Base-by-base conservation (phyloP, 2,113 vertebrate genomes). In the Trinectes maculatus region DNA sequence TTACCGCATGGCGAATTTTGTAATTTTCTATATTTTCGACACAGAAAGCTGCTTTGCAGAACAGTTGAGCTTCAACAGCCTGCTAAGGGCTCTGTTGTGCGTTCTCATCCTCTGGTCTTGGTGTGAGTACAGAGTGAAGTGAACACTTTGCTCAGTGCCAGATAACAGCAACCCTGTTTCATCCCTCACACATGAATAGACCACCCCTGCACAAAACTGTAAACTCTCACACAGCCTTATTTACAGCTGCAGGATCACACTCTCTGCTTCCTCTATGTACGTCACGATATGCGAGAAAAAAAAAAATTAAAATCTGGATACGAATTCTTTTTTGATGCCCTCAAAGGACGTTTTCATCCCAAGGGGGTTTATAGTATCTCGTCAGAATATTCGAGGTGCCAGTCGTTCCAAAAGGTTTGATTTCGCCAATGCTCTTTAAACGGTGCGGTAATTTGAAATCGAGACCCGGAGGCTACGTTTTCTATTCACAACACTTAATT, bases 81-180 rank as follows among this genome's bases (percentile, higher is more conserved):
- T 10, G 25, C 0, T n/a, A 16, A 54, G 26, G 29, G 15, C 34
- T 62, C 34, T 44, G 28, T 42, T 16, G 26, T 54, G 5, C 0
- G 0, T 72, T 51, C 25, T 22, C 70, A 26, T 51, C n/a, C 37
- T 71, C 61, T 64, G 53, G 22, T 71, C 24, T 56, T 1, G 0
- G 25, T 31, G 19, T 37, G 58, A 24, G 29, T 8, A 31, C 29
- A 31, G n/a, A 4, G 26, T 21, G 31, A 65, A 59, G 19, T 5
- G 1, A 75, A 52, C 55, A 60, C 62, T 51, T 69, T 59, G 55
- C 57, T 79, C 40, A 65, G 19, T 55, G 74, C 48, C 59, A 74
- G 85, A 86, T 77, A 85, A 85, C 81, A 47, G 28, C 62, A 61
- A 28, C 55, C 51, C 22, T n/a, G 48, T 51, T 44, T 16, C 21